Evolutionary conservation across 2,888 invertebrate genomes (phyloP).

Genomic region (Dasysyrphus albostriatus): DNA sequence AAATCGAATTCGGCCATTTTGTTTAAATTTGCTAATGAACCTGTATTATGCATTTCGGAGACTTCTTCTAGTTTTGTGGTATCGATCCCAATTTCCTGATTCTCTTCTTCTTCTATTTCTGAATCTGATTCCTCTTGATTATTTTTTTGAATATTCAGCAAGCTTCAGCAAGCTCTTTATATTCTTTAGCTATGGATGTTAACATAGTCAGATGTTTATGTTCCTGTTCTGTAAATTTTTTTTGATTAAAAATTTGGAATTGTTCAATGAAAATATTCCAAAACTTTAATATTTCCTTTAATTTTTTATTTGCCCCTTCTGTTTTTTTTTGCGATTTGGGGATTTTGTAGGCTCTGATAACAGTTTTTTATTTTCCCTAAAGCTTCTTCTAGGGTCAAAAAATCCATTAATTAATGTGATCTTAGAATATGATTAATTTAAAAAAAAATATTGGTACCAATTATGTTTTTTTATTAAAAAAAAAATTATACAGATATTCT

Average conservation of each 20-base stretch:
- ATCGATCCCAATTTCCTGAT: too few relatives aligned
- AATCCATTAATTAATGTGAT: not conserved
- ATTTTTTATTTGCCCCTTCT: not conserved
- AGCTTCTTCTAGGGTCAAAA: not conserved
- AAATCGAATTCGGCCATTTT: too few relatives aligned
- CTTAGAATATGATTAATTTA: too few relatives aligned
- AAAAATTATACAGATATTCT: not conserved
- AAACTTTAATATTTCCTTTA: too few relatives aligned
- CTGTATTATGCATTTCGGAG: too few relatives aligned
- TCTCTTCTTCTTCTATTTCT: not conserved
- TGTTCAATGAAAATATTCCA: not conserved
- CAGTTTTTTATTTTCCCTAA: not conserved
- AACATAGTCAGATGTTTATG: conserved; percentile 2
- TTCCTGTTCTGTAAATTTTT: not conserved
- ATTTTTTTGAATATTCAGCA: not conserved
- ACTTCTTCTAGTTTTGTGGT: too few relatives aligned
- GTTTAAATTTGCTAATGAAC: too few relatives aligned
- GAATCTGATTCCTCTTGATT: not conserved
- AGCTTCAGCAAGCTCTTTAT: not conserved
- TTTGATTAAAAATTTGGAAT: not conserved
- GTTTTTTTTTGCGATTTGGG: not conserved
- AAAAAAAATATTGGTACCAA: not conserved
- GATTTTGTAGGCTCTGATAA: not conserved
- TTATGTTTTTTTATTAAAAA: too few relatives aligned
- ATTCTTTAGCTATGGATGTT: not conserved